These are phyloP conservation scores for Drosophila paramelanica DNA, from an alignment of 2,888 invertebrate species.

Conservation along the genomic window DNA sequence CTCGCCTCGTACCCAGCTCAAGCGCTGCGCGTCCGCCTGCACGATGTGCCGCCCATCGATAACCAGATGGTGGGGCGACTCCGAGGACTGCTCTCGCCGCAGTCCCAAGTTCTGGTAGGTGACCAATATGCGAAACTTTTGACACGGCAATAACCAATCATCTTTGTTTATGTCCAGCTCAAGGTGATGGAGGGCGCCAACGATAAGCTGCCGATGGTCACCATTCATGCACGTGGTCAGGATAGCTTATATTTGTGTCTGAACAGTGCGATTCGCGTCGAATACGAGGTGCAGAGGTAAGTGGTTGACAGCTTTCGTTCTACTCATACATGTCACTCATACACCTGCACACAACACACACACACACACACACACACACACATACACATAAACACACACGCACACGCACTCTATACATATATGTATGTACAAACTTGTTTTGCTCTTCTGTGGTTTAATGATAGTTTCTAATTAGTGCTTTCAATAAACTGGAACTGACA, in stretches of 20 bases:
- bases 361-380: conserved; percentile 3
- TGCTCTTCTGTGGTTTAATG: conserved; percentile 60
- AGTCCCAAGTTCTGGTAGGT: conserved; percentile 84
- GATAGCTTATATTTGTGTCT: conserved; percentile 87
- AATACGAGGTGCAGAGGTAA: conserved; percentile 86
- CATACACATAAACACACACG: neutral
- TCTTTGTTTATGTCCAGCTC: conserved; percentile 57
- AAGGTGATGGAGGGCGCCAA: conserved; percentile 84
- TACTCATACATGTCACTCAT: conserved; percentile 12
- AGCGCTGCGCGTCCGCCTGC: conserved; percentile 87
- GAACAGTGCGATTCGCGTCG: conserved; percentile 89
- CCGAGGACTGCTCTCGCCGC: conserved; percentile 87
- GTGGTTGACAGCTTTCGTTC: conserved; percentile 33
- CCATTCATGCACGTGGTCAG: conserved; percentile 88
- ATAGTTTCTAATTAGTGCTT: conserved; percentile 72
- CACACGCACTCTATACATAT: neutral
- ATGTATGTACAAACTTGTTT: conserved; percentile 27
- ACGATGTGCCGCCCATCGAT: conserved; percentile 86
- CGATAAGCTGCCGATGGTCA: conserved; percentile 86
- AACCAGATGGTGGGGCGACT: conserved; percentile 86
- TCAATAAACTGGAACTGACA: conserved; percentile 71
- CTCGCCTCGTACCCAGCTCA: conserved; percentile 87
- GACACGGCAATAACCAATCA: neutral
- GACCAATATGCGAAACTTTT: no score
- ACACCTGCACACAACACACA: conserved; percentile 15